Base-by-base conservation (phyloP, 2,113 vertebrate genomes). In the Brachionichthys hirsutus region DNA sequence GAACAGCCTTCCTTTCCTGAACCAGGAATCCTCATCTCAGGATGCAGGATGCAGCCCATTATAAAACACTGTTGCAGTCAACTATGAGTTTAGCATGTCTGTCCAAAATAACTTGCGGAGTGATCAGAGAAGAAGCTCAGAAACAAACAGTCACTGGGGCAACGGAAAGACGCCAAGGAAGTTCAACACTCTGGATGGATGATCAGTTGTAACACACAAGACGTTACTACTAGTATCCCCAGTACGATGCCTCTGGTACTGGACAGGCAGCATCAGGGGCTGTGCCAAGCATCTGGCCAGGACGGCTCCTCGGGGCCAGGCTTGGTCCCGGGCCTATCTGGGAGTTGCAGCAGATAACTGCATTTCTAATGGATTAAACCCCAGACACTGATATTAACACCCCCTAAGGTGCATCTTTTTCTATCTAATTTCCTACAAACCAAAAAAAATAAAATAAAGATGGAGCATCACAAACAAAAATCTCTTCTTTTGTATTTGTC, bases 251-350 rank as follows among this genome's bases (percentile, higher is more conserved):
- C 67, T 54, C 56, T 52, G 80, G 83, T 82, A 77, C 62, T 77
- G 85, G 84, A 71, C 76, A 78, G 60, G 68, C 74, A 67, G 75
- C 67, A 14, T 55, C 47, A 43, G 56, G 19, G 56, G 15, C 49
- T 43, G 67, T 78, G 82, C 84, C 85, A 85, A 85, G 84, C 82
- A 88, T 86, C 88, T 81, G 82, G 77, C 71, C 77, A 60, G 74
- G 72, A 77, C 73, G 69, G 42, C 38, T 78, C 65, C 57, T 79
- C 60, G 65, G 64, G 78, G 56, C 70, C 73, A 75, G 84, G 69
- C 84, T 82, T 2, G 6, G 65, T 57, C 83, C 82, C 75, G 81
- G 62, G 66, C 73, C 67, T 18, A 77, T 69, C 75, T 75, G 72
- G 70, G 77, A 80, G 61, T 81, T 81, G 46, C 36, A 82, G 73